These are phyloP conservation scores for Eupithecia abbreviata DNA, from an alignment of 2,888 invertebrate genomes.

Conservation along the genomic window DNA sequence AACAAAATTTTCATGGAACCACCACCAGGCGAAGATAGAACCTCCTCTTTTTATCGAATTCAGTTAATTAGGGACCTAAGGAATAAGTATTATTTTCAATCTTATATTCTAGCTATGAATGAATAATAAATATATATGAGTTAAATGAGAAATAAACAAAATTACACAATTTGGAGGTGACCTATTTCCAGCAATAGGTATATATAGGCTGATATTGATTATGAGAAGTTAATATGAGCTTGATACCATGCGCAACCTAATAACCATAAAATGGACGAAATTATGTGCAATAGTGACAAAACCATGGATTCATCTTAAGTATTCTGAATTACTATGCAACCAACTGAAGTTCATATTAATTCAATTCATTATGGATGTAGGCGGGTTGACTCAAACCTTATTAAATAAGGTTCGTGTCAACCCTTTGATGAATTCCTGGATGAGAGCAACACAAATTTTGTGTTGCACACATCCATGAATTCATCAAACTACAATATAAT, in stretches of 20 bases:
- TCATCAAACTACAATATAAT: no score
- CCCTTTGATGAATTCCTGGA: no score
- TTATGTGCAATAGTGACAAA: neutral
- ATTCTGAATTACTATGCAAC: neutral
- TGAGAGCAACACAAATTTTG: no score
- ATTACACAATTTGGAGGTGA: neutral
- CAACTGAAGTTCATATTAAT: neutral
- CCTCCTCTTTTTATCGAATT: no score
- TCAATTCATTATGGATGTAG: no score
- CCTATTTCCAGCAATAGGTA: neutral
- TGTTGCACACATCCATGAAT: no score
- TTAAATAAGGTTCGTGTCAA: no score
- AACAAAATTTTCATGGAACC: neutral
- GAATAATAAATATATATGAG: neutral
- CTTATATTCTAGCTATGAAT: neutral
- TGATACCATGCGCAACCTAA: neutral
- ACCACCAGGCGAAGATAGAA: neutral
- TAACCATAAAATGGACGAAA: neutral
- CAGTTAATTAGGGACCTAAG: neutral
- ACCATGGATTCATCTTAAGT: neutral
- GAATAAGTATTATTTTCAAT: neutral
- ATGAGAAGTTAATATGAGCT: neutral
- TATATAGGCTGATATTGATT: neutral
- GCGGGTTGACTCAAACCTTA: no score
- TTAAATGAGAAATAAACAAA: neutral